A percentile compares a stretch with the other conserved stretches of the same genome.
Evolutionary conservation across 1,140 invertebrate species (phyloP).

Genomic region (Periplaneta americana): DNA sequence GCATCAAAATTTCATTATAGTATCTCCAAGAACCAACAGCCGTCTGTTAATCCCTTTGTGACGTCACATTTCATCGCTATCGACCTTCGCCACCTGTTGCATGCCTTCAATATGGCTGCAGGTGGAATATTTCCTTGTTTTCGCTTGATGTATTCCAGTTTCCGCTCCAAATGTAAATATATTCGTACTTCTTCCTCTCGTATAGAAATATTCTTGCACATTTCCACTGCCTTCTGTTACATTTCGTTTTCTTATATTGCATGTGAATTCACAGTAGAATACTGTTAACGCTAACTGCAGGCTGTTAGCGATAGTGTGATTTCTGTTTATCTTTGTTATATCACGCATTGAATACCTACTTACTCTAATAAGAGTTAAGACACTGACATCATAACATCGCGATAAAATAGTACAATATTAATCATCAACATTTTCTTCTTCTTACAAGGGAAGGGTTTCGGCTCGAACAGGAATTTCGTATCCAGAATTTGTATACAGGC

Average conservation of each 20-base stretch:
- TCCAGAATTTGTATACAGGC: no score
- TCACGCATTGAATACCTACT: no score
- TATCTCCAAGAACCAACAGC: background rate
- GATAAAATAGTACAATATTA: no score
- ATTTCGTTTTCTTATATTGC: background rate
- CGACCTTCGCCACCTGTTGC: background rate
- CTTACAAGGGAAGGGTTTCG: no score
- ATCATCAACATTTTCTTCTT: no score
- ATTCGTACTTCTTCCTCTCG: background rate
- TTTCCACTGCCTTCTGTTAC: background rate
- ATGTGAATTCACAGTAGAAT: background rate
- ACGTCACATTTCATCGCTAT: background rate
- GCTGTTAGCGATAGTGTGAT: no score
- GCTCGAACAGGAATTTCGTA: no score
- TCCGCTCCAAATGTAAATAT: background rate
- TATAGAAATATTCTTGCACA: background rate
- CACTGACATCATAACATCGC: no score
- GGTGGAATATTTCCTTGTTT: background rate
- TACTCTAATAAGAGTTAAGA: no score
- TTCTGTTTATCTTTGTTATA: no score
- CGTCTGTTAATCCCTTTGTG: background rate
- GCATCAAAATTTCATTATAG: no score
- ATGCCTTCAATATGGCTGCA: background rate
- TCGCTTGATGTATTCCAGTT: background rate
- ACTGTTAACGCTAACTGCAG: no score